Evolutionary conservation across 2,113 vertebrate genomes (phyloP), one percentile per base, ranked within the genome.

Genomic region (Triplophysa dalaica): DNA sequence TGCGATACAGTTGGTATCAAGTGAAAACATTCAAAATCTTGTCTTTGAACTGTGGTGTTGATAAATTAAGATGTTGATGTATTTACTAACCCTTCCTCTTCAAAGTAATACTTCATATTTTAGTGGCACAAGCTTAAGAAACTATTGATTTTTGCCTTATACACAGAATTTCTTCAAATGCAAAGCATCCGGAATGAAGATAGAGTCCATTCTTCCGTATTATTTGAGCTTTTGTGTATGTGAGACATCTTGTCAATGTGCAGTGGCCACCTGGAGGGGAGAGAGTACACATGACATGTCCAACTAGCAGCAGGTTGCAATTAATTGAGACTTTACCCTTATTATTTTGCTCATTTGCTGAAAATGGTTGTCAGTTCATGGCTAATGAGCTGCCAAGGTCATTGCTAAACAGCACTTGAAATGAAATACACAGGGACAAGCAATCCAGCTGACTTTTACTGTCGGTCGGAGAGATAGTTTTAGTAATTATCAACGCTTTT

Each of bases 371-470:
- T 80, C 81, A 86, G 78, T 75, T 82, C 70, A 69, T 86, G 75
- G 81, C 77, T 87, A 87, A 88, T 86, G 83, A 86, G 81, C 79
- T 85, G 66, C 72, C 75, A 81, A 84, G 86, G 83, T 83, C 78
- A 74, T 61, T 81, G 62, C 70, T 75, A 75, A 81, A 82, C 81
- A 80, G 63, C 43, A 80, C 67, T 78, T 83, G 75, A 83, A 75
- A 78, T 79, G 29, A 82, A 69, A 79, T 38, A n/a, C 62, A 61
- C 58, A 45, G 62, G 68, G 66, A 70, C 70, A 75, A 45, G 65
- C 79, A 58, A 79, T 78, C 48, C 72, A 65, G 75, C 76, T 63
- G 29, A 68, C 77, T 68, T 67, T 73, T 73, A 68, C 24, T 22
- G 61, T 38, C 16, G 66, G 38, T 0, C 45, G 61, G 60, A 66